phyloP scores from a whole-genome alignment of 2,888 invertebrate genomes.

The Leptodirus hochenwartii region DNA sequence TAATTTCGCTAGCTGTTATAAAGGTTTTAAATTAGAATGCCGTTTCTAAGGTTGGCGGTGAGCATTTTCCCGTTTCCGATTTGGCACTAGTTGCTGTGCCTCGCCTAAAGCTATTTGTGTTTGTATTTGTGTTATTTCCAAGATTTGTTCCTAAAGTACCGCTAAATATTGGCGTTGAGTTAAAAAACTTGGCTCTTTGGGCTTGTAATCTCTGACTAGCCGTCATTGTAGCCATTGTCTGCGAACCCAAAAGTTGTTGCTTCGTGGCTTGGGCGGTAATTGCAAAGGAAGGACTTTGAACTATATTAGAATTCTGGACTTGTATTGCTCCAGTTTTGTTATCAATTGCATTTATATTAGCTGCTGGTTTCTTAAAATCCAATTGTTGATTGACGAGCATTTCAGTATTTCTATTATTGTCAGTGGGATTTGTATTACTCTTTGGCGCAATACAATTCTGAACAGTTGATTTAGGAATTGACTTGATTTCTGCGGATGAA shows the following conservation, averaged over 20 bases:
- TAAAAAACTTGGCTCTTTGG: slow-evolving; percentile 41
- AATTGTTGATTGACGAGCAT: not conserved
- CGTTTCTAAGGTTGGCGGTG: slow-evolving; percentile 41
- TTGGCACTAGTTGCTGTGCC: slow-evolving; percentile 5
- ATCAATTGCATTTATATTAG: too few relatives aligned
- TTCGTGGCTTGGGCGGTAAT: too few relatives aligned
- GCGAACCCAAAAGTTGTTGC: too few relatives aligned
- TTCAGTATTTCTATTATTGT: too few relatives aligned
- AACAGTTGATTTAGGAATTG: too few relatives aligned
- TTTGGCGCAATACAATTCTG: not conserved
- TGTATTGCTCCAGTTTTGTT: too few relatives aligned
- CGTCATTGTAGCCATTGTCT: slow-evolving; percentile 10
- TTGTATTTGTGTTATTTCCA: slow-evolving; percentile 5
- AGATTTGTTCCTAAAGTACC: not conserved
- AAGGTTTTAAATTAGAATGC: slow-evolving; percentile 27
- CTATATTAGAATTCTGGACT: too few relatives aligned
- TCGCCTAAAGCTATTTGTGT: slow-evolving; percentile 1
- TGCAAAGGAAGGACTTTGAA: too few relatives aligned
- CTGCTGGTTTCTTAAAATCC: not conserved
- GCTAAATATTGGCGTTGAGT: slow-evolving; percentile 12
- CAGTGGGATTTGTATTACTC: too few relatives aligned
- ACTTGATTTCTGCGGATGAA: slow-evolving; percentile 31
- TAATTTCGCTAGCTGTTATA: slow-evolving; percentile 2
- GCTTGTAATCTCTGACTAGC: slow-evolving; percentile 38
- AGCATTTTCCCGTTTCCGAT: slow-evolving; percentile 13